These are phyloP conservation scores for Muntiacus reevesi DNA, from an alignment of 2,113 vertebrate genomes.

Conservation along the genomic window DNA sequence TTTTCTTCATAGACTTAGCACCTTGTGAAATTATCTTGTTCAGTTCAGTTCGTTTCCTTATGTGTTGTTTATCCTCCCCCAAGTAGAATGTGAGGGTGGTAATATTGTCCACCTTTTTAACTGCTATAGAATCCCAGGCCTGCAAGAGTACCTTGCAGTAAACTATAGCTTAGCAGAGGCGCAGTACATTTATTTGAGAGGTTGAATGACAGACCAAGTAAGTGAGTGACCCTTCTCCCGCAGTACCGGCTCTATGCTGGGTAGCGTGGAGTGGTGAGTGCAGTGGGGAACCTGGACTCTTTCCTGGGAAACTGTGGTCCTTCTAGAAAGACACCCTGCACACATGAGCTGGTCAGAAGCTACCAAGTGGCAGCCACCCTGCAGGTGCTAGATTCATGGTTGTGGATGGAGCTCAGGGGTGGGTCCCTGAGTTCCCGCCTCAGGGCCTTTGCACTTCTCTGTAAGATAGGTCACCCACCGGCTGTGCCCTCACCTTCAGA, in stretches of 20 bases:
- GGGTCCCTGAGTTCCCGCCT: background rate
- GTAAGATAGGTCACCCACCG: rapidly evolving
- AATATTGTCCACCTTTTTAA: rapidly evolving
- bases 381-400: background rate
- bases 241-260: background rate
- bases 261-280: background rate
- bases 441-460: background rate
- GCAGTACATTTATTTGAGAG: background rate
- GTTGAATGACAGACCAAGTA: background rate
- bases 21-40: background rate
- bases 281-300: background rate
- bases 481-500: background rate
- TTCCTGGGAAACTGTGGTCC: background rate
- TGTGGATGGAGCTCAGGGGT: background rate
- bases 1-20: background rate
- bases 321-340: background rate
- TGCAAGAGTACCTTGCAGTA: background rate
- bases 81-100: background rate
- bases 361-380: background rate
- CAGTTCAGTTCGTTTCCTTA: background rate
- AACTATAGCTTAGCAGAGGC: background rate
- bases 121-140: background rate
- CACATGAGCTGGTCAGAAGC: rapidly evolving
- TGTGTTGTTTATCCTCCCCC: background rate
- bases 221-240: background rate